Base-by-base conservation (phyloP, 2,888 invertebrate genomes). In the Helleia helle region DNA sequence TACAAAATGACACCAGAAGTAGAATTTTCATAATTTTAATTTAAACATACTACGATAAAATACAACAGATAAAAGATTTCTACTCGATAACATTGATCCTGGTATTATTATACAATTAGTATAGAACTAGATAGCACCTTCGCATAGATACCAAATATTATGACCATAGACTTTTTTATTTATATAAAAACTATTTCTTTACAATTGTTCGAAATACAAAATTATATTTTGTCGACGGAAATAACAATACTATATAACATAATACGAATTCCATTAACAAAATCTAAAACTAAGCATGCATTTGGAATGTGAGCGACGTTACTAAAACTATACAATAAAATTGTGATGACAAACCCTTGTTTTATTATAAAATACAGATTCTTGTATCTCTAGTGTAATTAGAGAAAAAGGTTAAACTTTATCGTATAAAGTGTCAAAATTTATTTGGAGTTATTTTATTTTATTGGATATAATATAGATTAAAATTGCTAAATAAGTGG, bases 171-270 rank as follows among this genome's bases (percentile, higher is more conserved):
- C 31, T 15, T 31, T 31, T 34, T 27, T 38, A n/a, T 18, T 36
- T n/a, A 30, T 22, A 31, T 31, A 31, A 31, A 18, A 18, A 42
- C 45, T 44, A 48, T 29, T 22, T 22, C 42, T 39, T 38, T 43
- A 71, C 62, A 71, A 68, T 69, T 65, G 64, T 66, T 71, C 54
- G 50, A 17, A 39, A 29, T 30, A 41, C 29, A 36, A 38, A 27
- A 18, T 8, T 42, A 34, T 36, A 47, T 52, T 55, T 66, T 65
- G 59, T 61, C 42, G 45, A 54, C 68, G 73, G 76, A 76, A 75
- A 74, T 71, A 65, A 59, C 74, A 58, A 74, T 76, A 76, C 69
- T 77, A 80, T 77, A 67, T 45, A 66, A 70, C 66, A 75, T 75
- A 80, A 77, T 77, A 80, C 62, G 75, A 72, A 74, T 73, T 80